Percentiles rank a stretch among this genome's conserved stretches.
Evolutionary conservation across 2,113 vertebrate species (phyloP).

Genomic region (Carlito syrichta): DNA sequence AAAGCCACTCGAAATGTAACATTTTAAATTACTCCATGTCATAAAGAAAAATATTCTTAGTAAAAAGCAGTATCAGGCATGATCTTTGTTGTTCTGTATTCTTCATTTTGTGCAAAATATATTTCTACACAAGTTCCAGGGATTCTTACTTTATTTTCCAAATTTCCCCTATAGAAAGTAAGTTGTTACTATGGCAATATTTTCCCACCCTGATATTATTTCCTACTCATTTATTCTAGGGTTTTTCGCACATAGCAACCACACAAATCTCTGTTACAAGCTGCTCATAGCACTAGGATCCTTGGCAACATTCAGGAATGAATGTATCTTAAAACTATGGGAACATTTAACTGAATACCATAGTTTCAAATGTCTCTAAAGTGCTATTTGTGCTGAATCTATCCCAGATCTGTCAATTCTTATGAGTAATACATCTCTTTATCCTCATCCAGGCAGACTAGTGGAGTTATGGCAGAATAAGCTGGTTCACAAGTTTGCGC

Average conservation of each 20-base stretch:
- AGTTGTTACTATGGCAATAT: slow-evolving; percentile 79
- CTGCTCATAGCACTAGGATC: slow-evolving; percentile 49
- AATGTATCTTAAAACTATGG: slow-evolving; percentile 64
- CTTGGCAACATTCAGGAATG: slow-evolving; percentile 66
- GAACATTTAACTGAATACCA: slow-evolving; percentile 43
- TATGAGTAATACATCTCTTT: background rate
- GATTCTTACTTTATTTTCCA: slow-evolving; percentile 70
- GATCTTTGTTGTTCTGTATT: slow-evolving; percentile 65
- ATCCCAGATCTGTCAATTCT: slow-evolving; percentile 51
- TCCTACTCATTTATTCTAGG: slow-evolving; percentile 76
- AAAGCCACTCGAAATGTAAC: background rate
- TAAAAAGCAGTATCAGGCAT: slow-evolving; percentile 18
- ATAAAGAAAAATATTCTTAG: slow-evolving; percentile 5
- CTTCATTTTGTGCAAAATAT: slow-evolving; percentile 52
- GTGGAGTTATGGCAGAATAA: slow-evolving; percentile 17
- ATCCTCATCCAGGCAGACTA: background rate
- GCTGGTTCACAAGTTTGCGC: background rate
- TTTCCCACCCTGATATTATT: slow-evolving; percentile 79
- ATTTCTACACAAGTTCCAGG: slow-evolving; percentile 68
- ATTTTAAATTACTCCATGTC: slow-evolving; percentile 4
- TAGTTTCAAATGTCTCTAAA: slow-evolving; percentile 59
- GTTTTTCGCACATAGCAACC: slow-evolving; percentile 76
- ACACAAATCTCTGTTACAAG: slow-evolving; percentile 68
- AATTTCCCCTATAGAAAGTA: slow-evolving; percentile 76
- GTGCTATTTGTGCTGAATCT: slow-evolving; percentile 6